Conservation (phyloP, 1,140 invertebrate genomes). For the Ridgeia piscesae region DNA sequence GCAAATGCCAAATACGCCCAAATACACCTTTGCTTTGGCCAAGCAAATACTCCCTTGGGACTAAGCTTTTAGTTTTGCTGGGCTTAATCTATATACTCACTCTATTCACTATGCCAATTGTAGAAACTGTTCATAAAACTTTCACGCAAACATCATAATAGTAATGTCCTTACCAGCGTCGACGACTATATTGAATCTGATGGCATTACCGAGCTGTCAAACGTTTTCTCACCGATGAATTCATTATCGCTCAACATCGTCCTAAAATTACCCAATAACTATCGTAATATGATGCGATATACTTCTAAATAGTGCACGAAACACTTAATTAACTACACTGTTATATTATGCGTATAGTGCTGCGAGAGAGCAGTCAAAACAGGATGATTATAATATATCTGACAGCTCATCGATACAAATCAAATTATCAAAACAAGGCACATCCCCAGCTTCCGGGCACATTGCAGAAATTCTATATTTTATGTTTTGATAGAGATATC, state of each 20-base stretch:
- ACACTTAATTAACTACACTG: not conserved
- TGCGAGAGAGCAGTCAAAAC: not conserved
- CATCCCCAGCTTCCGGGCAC: not conserved
- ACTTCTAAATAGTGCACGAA: not conserved
- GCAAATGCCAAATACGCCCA: no score
- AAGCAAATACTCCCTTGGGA: not conserved
- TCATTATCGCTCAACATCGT: not conserved
- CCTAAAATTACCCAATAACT: not conserved
- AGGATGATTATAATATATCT: not conserved
- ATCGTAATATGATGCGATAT: not conserved
- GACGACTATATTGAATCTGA: not conserved
- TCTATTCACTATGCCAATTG: not conserved
- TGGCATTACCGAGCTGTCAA: not conserved
- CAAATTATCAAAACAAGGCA: not conserved
- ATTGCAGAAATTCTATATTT: not conserved
- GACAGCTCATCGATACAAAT: slow-evolving; percentile 5
- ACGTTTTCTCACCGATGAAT: not conserved
- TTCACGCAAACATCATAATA: not conserved
- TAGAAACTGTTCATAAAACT: not conserved
- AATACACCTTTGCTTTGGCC: no score
- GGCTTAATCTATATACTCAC: not conserved
- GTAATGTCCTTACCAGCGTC: not conserved
- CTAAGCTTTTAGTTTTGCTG: not conserved
- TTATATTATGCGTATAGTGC: not conserved
- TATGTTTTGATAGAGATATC: not conserved